These are phyloP conservation scores for Sclerurus mexicanus DNA, from an alignment of 2,113 vertebrate genomes.

Conservation along the genomic window DNA sequence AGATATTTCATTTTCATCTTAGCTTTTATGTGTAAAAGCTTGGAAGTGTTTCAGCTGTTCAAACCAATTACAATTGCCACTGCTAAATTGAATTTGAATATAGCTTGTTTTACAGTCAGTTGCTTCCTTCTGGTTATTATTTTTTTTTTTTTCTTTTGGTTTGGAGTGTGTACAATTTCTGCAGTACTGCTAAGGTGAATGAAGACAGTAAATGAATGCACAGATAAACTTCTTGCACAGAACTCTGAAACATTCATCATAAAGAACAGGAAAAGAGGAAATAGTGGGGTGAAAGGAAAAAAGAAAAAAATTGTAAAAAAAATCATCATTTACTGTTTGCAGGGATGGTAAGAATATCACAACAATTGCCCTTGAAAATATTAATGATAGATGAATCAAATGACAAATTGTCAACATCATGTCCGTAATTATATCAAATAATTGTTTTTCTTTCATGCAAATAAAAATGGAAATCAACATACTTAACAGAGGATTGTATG, in stretches of 20 bases:
- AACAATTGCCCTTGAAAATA: constrained; percentile 4
- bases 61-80: neutral
- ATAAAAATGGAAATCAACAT: constrained; percentile 44
- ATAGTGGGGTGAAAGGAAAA: neutral
- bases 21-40: neutral
- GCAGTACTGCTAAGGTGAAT: neutral
- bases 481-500: neutral
- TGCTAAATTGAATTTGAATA: constrained; percentile 24
- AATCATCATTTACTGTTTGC: neutral
- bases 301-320: too few relatives aligned
- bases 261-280: neutral
- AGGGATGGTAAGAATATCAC: neutral
- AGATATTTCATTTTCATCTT: neutral
- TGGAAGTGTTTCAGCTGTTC: constrained; percentile 24
- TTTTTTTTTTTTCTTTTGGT: neutral
- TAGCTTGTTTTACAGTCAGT: neutral
- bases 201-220: neutral
- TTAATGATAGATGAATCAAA: neutral
- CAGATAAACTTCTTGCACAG: neutral
- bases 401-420: neutral
- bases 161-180: neutral
- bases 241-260: neutral
- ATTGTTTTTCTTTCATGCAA: constrained; percentile 36
- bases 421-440: constrained; percentile 38
- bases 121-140: neutral